Evolutionary conservation across 2,888 invertebrate genomes (phyloP), one percentile per base, ranked within the genome.

Genomic region (Drosophila affinis): DNA sequence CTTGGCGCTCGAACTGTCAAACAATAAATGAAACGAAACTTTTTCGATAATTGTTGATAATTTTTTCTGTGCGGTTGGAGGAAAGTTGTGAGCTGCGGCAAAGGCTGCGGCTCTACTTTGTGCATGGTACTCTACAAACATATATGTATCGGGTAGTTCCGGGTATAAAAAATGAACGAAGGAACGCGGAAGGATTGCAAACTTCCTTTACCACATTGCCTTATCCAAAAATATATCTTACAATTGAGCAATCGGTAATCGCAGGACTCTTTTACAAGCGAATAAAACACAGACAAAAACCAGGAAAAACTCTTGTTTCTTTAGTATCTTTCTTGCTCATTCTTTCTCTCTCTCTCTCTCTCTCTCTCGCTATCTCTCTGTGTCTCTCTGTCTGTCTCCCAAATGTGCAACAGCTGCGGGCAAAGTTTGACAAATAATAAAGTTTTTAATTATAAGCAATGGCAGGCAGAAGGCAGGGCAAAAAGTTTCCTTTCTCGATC

Each of bases 361-460:
- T 39, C 3, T 21, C 65, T 55, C 67, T 71, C 29, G 1, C 2
- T 18, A 1, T 24, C 7, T 9, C 5, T 7, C 29, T 39, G 3
- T 53, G 9, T 39, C 3, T 21, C 65, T 55, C 67, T 71, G 5
- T 24, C 62, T 61, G 69, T 75, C 70, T 83, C 77, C 79, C 82
- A 77, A 81, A 84, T 79, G 84, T 77, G 80, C 87, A 87, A 71
- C 87, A 83, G 87, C 89, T 85, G 82, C 82, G 79, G 89, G 85
- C 71, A 78, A 89, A 84, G 65, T 88, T 71, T 70, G 81, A 61
- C 89, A 88, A 88, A 87, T 81, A 89, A 87, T 84, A 88, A 85
- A 85, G 86, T 85, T 89, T 77, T 75, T 87, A 85, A 88, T 87
- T 89, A 89, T 85, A 87, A 87, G 77, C 77, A 76, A 73, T 74